phyloP scores from a whole-genome alignment of 2,888 invertebrate species.

The Rhopalosiphum nymphaeae region DNA sequence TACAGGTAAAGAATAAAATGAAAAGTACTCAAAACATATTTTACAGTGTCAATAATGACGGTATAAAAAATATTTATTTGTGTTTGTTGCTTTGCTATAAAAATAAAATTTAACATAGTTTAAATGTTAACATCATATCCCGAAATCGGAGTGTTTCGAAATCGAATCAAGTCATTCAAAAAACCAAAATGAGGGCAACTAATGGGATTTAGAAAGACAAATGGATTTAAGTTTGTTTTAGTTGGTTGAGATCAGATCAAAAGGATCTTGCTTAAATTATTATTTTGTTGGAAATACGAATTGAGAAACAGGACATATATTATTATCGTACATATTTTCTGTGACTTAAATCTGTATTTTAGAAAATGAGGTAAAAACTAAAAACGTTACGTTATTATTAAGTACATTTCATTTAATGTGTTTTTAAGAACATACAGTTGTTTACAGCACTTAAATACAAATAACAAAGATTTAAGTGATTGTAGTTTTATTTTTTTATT shows the following conservation, averaged over 20 bases:
- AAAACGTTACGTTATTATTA: constrained; percentile 6
- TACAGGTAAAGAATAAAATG: background rate
- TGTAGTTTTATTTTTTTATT: constrained; percentile 9
- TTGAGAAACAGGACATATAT: background rate
- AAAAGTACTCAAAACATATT: background rate
- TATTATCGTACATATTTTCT: background rate
- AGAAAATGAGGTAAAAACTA: background rate
- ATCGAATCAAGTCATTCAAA: constrained; percentile 17
- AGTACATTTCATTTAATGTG: constrained; percentile 27
- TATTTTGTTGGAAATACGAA: background rate
- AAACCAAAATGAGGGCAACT: background rate
- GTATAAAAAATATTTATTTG: background rate
- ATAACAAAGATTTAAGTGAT: constrained; percentile 28
- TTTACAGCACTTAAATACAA: background rate
- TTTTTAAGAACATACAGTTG: constrained; percentile 16
- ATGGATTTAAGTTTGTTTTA: background rate
- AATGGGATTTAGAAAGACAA: background rate
- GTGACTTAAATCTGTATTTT: background rate
- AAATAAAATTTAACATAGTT: background rate
- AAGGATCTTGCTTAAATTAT: background rate
- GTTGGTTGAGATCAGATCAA: background rate
- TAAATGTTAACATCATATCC: background rate
- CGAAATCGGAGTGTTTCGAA: background rate
- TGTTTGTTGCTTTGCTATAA: background rate
- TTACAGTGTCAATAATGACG: background rate